phyloP scores from a whole-genome alignment of 2,113 vertebrate genomes.

The Tylochromis polylepis region DNA sequence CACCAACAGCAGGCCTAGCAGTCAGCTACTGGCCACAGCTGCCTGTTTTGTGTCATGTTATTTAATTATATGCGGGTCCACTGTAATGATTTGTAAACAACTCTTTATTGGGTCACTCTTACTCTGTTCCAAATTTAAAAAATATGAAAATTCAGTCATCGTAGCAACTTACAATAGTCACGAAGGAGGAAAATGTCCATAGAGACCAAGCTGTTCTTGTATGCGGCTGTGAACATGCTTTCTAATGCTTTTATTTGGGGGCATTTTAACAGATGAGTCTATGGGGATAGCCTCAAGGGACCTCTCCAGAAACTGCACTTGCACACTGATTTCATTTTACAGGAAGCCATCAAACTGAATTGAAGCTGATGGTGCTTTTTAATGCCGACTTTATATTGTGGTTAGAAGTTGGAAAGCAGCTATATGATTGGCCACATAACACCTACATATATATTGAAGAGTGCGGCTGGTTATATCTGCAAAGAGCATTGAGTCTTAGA shows the following conservation, averaged over 20 bases:
- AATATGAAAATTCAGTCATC: not conserved
- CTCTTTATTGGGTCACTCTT: too few species aligned
- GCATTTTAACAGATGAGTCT: not conserved
- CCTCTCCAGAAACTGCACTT: not conserved
- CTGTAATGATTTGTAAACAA: too few species aligned
- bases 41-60: too few species aligned
- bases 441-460: not conserved
- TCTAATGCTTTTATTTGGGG: not conserved
- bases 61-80: too few species aligned
- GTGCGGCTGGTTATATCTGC: not conserved
- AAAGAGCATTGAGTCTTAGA: not conserved
- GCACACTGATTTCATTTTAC: not conserved
- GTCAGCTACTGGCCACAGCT: not conserved
- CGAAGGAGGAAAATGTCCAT: not conserved
- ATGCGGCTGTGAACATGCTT: not conserved
- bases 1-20: not conserved
- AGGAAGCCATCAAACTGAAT: not conserved
- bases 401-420: not conserved
- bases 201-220: not conserved
- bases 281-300: not conserved
- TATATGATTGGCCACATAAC: not conserved
- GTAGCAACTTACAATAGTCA: not conserved
- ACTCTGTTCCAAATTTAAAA: not conserved
- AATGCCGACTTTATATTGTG: not conserved
- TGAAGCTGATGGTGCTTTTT: not conserved